Percentiles rank a stretch among this genome's conserved stretches.
These are phyloP conservation scores for Brienomyrus brachyistius DNA, from an alignment of 2,113 vertebrate species.

Conservation along the genomic window DNA sequence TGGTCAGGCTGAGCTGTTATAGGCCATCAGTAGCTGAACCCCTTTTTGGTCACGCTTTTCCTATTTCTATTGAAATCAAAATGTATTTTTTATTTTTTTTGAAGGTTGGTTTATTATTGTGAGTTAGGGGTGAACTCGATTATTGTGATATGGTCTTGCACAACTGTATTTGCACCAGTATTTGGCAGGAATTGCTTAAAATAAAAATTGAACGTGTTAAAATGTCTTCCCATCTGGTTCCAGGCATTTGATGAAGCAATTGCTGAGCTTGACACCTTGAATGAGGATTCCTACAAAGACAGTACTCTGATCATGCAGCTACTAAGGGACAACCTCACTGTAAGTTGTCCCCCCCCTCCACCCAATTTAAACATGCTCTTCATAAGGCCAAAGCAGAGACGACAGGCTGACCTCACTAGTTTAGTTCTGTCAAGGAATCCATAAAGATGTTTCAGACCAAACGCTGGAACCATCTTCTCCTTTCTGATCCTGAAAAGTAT, in stretches of 20 bases:
- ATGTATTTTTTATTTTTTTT: background rate
- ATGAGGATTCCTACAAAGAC: conserved; percentile 99
- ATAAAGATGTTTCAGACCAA: background rate
- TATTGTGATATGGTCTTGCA: background rate
- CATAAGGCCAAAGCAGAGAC: background rate
- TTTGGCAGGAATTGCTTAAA: background rate
- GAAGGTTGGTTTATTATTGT: background rate
- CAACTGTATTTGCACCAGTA: background rate
- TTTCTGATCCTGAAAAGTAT: background rate
- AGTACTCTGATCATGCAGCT: conserved; percentile 99
- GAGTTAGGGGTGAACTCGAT: background rate
- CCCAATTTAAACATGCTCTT: background rate
- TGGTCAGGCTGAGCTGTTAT: background rate
- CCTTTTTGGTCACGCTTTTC: background rate
- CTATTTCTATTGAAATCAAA: background rate
- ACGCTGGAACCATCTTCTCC: background rate
- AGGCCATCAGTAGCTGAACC: background rate
- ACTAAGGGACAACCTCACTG: conserved; percentile 99
- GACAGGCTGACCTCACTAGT: background rate
- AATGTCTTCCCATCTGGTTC: conserved; percentile 28
- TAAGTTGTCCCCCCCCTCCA: conserved; percentile 58
- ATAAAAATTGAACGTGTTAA: background rate
- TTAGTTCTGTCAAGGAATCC: background rate
- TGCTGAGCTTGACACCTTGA: conserved; percentile 97
- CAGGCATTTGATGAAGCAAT: conserved; percentile 99